Evolutionary conservation across 2,113 vertebrate genomes (phyloP).

Genomic region (Anguilla japonica): DNA sequence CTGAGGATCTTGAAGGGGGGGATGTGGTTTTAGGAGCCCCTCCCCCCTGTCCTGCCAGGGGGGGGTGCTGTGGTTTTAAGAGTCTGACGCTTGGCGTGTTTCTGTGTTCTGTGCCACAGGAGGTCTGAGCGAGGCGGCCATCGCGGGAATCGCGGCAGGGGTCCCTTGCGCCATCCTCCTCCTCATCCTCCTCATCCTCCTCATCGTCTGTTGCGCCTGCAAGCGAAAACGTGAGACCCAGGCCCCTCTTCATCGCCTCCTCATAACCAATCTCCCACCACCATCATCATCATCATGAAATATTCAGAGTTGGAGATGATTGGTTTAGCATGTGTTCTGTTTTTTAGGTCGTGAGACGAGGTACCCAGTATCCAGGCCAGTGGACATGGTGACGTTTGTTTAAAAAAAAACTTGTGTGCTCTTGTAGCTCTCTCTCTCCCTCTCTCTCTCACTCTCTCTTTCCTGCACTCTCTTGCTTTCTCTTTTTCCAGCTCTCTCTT

Average conservation of each 20-base stretch:
- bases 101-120: slow-evolving; percentile 32
- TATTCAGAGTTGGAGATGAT: not conserved
- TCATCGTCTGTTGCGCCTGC: slow-evolving; percentile 43
- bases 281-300: not conserved
- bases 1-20: no score
- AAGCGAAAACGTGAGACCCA: slow-evolving; percentile 50
- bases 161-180: slow-evolving; percentile 64
- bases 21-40: no score
- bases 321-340: not conserved
- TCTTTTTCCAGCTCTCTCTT: not conserved
- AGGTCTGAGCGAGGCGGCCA: slow-evolving; percentile 58
- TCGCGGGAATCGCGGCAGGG: slow-evolving; percentile 68
- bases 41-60: no score
- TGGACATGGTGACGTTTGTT: slow-evolving; percentile 55
- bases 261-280: not conserved
- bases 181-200: slow-evolving; percentile 47
- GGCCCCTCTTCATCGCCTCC: not conserved
- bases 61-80: no score
- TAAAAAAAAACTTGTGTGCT: no score
- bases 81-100: not conserved
- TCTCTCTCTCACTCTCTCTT: not conserved
- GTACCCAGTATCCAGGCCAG: slow-evolving; percentile 58
- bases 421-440: no score
- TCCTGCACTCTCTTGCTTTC: no score
- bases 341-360: slow-evolving; percentile 45